phyloP scores from a whole-genome alignment of 2,888 invertebrate species.

The Tetragnatha montana region DNA sequence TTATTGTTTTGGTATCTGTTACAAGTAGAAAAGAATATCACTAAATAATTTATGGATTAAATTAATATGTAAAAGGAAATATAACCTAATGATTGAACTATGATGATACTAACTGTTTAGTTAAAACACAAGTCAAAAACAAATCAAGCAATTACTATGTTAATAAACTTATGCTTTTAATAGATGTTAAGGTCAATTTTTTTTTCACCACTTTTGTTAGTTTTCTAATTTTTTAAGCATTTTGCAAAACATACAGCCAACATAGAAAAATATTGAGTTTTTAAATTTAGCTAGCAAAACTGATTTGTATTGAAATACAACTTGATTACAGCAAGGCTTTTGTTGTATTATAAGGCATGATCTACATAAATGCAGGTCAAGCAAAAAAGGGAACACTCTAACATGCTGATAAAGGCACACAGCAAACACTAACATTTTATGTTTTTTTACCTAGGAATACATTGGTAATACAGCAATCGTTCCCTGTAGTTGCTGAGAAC shows the following conservation, averaged over 20 bases:
- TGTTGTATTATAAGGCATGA: background rate
- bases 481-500: conserved; percentile 70
- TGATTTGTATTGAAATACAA: background rate
- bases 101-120: background rate
- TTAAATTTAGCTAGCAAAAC: background rate
- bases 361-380: conserved; percentile 35
- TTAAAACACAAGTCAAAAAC: background rate
- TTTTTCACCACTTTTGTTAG: background rate
- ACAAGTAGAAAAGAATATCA: background rate
- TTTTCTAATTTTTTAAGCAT: background rate
- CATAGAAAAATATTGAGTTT: background rate
- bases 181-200: background rate
- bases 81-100: too few relatives aligned
- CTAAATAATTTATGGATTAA: background rate
- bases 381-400: conserved; percentile 38
- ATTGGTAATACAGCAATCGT: conserved; percentile 71
- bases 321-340: background rate
- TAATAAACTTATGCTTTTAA: background rate
- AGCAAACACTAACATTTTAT: conserved; percentile 28
- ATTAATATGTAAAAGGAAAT: background rate
- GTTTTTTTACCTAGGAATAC: conserved; percentile 67
- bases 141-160: background rate
- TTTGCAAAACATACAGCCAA: background rate
- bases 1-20: conserved; percentile 36
- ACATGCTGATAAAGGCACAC: conserved; percentile 59